A percentile compares a stretch with the other conserved stretches of the same genome.
Conservation (phyloP, 1,140 invertebrate genomes). For the Tetragnatha versicolor region DNA sequence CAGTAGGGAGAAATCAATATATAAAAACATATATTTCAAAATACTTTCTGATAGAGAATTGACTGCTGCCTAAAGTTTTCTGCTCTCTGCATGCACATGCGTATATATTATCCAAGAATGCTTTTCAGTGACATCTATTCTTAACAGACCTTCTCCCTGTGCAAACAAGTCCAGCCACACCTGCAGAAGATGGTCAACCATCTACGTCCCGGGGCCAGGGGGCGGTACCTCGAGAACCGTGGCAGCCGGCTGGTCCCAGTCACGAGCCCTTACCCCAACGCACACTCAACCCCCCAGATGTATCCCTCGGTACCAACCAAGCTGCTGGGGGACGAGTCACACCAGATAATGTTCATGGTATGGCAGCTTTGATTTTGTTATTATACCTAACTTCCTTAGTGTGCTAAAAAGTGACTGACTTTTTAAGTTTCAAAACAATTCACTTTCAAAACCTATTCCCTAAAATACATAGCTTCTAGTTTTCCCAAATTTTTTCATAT, state of each 20-base stretch:
- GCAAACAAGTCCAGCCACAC: slow-evolving; percentile 52
- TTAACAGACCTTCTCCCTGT: slow-evolving; percentile 52
- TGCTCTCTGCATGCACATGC: neutral
- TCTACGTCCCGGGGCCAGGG: neutral
- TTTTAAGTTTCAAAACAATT: no score
- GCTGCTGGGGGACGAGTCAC: slow-evolving; percentile 39
- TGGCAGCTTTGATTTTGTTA: no score
- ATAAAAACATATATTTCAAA: no score
- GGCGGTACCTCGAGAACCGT: neutral
- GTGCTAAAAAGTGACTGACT: no score
- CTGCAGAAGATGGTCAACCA: slow-evolving; percentile 49
- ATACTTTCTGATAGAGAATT: no score
- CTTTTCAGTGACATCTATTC: no score
- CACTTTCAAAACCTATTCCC: no score
- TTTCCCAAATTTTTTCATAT: no score
- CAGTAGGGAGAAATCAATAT: no score
- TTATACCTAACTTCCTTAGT: no score
- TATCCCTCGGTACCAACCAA: slow-evolving; percentile 49
- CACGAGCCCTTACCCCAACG: slow-evolving; percentile 31
- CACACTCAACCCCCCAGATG: slow-evolving; percentile 54
- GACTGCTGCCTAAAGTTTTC: no score
- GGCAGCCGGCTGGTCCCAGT: slow-evolving; percentile 12
- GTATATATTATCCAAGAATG: neutral
- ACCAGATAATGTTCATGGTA: slow-evolving; percentile 53
- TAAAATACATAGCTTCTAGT: no score